Conservation (phyloP, 1,140 invertebrate species). For the Brachionus calyciflorus region DNA sequence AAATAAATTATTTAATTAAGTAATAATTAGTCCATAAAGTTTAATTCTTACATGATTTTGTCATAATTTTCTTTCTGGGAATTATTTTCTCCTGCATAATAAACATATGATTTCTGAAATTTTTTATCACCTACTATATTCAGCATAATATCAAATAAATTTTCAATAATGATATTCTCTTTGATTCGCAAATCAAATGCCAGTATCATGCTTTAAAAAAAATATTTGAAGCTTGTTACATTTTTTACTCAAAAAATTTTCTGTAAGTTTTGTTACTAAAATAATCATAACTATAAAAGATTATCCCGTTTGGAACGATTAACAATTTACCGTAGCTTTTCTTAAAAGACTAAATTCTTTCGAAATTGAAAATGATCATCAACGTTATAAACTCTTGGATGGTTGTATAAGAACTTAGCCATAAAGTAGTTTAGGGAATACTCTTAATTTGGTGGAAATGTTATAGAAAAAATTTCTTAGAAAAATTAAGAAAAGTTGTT, state of each 20-base stretch:
- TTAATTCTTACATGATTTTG: not conserved
- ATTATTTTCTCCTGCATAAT: slow-evolving; percentile 1
- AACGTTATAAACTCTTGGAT: too few relatives aligned
- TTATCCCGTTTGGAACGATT: too few relatives aligned
- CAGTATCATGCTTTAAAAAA: not conserved
- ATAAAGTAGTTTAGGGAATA: too few relatives aligned
- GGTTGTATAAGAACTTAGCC: too few relatives aligned
- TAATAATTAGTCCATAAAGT: not conserved
- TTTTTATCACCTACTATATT: not conserved
- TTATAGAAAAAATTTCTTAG: too few relatives aligned
- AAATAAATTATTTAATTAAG: not conserved
- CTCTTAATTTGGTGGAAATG: too few relatives aligned
- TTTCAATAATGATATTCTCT: not conserved
- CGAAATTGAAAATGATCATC: too few relatives aligned
- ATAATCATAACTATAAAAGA: too few relatives aligned
- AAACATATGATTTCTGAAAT: slow-evolving; percentile 2
- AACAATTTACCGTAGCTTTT: too few relatives aligned
- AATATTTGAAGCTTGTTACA: not conserved
- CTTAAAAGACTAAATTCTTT: too few relatives aligned
- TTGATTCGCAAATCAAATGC: not conserved
- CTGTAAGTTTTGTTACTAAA: too few relatives aligned
- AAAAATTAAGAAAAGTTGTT: too few relatives aligned
- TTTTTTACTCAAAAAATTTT: not conserved
- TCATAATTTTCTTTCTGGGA: slow-evolving; percentile 33
- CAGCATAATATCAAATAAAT: not conserved